phyloP scores from a whole-genome alignment of 2,888 invertebrate species.

The Netelia fuscicornis region DNA sequence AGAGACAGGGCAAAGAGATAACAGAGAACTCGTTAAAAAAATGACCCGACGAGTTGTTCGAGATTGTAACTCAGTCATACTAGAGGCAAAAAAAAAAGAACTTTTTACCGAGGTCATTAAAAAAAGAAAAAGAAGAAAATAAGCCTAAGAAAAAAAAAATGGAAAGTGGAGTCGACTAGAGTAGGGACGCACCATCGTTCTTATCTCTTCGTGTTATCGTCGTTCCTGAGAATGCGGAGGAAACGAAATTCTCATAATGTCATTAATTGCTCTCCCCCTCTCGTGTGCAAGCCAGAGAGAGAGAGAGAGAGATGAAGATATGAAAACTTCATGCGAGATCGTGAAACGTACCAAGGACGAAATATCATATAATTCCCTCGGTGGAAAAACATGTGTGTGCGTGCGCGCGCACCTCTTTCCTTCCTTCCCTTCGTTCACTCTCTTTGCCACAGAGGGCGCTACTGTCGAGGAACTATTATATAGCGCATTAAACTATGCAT shows the following conservation, averaged over 20 bases:
- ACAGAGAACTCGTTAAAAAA: slow-evolving; percentile 9
- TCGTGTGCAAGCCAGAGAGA: background rate
- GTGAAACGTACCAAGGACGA: slow-evolving; percentile 23
- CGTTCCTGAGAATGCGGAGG: slow-evolving; percentile 31
- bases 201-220: slow-evolving; percentile 55
- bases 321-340: background rate
- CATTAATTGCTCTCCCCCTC: background rate
- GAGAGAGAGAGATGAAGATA: background rate
- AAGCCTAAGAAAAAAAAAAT: background rate
- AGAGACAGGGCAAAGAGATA: background rate
- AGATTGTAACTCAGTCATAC: background rate
- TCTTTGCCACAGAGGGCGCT: background rate
- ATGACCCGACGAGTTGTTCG: background rate
- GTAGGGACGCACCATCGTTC: slow-evolving; percentile 35
- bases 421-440: slow-evolving; percentile 15
- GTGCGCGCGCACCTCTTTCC: background rate
- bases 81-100: background rate
- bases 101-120: slow-evolving; percentile 5
- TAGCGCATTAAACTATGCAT: slow-evolving; percentile 57
- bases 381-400: slow-evolving; percentile 3
- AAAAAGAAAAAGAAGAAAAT: slow-evolving; percentile 9
- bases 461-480: background rate
- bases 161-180: background rate
- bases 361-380: slow-evolving; percentile 31
- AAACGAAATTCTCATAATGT: slow-evolving; percentile 47